Conservation (phyloP, 2,888 invertebrate species). For the Notodonta dromedarius region DNA sequence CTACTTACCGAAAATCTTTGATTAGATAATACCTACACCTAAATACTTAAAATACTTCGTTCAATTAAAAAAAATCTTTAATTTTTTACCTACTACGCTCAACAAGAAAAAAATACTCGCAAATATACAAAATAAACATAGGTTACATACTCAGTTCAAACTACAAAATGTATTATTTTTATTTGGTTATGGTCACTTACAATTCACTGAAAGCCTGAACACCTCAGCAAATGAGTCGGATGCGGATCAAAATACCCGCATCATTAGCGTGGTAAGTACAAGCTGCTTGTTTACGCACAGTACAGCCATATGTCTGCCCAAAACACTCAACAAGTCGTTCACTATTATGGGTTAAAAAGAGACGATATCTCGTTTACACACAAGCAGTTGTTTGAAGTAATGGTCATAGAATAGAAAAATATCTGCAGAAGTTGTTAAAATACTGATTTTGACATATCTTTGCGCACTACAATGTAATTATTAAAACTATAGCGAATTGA, state of each 20-base stretch:
- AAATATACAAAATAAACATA: too few species aligned
- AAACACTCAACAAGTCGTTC: conserved; percentile 47
- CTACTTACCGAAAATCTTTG: too few species aligned
- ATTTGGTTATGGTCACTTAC: neutral
- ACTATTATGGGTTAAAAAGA: conserved; percentile 51
- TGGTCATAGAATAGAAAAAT: conserved; percentile 30
- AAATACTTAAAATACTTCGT: too few species aligned
- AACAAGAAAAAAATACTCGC: too few species aligned
- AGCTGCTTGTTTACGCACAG: conserved; percentile 13
- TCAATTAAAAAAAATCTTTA: too few species aligned
- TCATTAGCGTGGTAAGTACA: neutral
- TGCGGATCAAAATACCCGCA: conserved; percentile 11
- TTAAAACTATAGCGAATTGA: too few species aligned
- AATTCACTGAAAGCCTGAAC: neutral
- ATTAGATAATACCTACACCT: too few species aligned
- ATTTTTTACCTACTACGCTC: too few species aligned
- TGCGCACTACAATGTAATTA: neutral
- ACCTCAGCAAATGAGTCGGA: neutral
- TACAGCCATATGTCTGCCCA: conserved; percentile 32
- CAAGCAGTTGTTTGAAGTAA: conserved; percentile 27
- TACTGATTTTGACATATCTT: neutral
- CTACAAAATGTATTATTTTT: too few species aligned
- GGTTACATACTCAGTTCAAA: too few species aligned
- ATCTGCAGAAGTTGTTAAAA: neutral
- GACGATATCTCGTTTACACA: conserved; percentile 52